phyloP scores from a whole-genome alignment of 2,797 vertebrate species.

The Microctenopoma steveboyesi region DNA sequence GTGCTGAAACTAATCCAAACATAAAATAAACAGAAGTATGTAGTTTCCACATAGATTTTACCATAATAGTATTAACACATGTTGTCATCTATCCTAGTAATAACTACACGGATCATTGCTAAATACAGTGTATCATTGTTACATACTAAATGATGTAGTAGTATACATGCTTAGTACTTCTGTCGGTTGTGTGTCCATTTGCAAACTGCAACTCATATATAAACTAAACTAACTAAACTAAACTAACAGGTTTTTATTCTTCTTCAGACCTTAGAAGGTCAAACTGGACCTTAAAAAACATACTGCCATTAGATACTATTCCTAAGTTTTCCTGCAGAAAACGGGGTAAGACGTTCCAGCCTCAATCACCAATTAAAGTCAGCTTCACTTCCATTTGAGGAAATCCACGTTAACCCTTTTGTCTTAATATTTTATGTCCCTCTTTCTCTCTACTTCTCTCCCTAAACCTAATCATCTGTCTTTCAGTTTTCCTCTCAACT shows the following conservation, averaged over 20 bases:
- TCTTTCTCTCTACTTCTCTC: slow-evolving; percentile 10
- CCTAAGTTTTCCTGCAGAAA: slow-evolving; percentile 25
- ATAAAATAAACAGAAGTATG: not conserved
- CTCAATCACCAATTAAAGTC: slow-evolving; percentile 13
- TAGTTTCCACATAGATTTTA: too few relatives aligned
- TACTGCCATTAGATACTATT: slow-evolving; percentile 28
- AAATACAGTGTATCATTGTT: not conserved
- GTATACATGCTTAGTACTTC: too few relatives aligned
- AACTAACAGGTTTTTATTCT: slow-evolving; percentile 15
- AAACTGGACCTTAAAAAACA: slow-evolving; percentile 27
- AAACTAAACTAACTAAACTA: too few relatives aligned
- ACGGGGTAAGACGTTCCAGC: slow-evolving; percentile 26
- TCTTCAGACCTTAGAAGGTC: slow-evolving; percentile 24
- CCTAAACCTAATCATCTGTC: slow-evolving; percentile 49
- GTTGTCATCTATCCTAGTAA: too few relatives aligned
- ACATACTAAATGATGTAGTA: not conserved
- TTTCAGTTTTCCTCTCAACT: slow-evolving; percentile 33
- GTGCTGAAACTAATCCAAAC: not conserved
- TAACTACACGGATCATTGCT: too few relatives aligned
- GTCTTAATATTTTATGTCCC: slow-evolving; percentile 13
- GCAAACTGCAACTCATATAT: not conserved
- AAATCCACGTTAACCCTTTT: slow-evolving; percentile 47
- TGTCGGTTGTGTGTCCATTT: not conserved
- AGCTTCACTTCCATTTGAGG: slow-evolving; percentile 46
- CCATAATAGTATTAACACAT: too few relatives aligned